A percentile compares a stretch with the other conserved stretches of the same genome.
phyloP scores from a whole-genome alignment of 2,113 vertebrate species.

The Eulacestoma nigropectus region DNA sequence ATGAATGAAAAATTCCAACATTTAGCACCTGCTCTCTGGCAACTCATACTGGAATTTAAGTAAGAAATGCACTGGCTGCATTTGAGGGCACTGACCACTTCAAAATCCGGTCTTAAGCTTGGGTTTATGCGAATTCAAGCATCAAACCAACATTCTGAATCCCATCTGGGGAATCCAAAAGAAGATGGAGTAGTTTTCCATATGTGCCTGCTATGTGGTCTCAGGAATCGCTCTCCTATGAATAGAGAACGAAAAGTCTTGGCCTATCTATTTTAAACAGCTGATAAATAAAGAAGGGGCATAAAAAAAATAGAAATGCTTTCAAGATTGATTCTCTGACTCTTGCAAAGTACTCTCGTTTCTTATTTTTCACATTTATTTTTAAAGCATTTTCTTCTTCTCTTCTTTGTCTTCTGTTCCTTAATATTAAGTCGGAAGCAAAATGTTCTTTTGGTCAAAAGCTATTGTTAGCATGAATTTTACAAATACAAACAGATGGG shows the following conservation, averaged over 20 bases:
- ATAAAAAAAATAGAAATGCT: neutral
- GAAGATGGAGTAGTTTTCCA: conserved; percentile 7
- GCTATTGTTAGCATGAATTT: conserved; percentile 20
- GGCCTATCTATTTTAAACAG: conserved; percentile 25
- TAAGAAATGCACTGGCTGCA: neutral
- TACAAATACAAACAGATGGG: conserved; percentile 22
- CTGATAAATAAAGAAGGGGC: conserved; percentile 22
- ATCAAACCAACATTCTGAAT: conserved; percentile 18
- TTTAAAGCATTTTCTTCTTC: neutral
- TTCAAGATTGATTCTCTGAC: neutral
- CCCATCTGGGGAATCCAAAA: neutral
- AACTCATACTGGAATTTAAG: neutral
- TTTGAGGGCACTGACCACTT: conserved; percentile 1
- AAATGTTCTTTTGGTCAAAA: conserved; percentile 33
- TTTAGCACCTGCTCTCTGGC: conserved; percentile 46
- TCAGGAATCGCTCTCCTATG: neutral
- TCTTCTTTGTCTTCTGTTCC: neutral
- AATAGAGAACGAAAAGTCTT: conserved; percentile 27
- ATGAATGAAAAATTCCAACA: neutral
- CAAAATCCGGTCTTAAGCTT: neutral
- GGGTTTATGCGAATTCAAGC: conserved; percentile 10
- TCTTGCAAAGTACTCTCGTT: neutral
- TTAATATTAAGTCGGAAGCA: neutral
- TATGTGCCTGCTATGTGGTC: neutral
- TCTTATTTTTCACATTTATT: conserved; percentile 11